Conservation (phyloP, 2,888 invertebrate species). For the Tetheella fluctuosa region DNA sequence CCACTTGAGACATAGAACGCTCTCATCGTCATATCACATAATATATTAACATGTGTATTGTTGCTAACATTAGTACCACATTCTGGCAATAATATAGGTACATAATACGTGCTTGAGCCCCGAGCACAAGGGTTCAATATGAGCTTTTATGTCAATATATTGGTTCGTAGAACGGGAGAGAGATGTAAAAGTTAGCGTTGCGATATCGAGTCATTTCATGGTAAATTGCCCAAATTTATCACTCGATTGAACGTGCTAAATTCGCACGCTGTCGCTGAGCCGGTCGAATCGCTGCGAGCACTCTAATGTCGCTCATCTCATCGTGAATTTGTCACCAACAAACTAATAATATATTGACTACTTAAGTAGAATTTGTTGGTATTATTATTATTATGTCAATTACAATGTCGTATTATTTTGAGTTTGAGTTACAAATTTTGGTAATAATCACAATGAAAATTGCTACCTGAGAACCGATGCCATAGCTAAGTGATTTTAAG, state of each 20-base stretch:
- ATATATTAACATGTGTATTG: constrained; percentile 3
- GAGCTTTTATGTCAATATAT: constrained; percentile 28
- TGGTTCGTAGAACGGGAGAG: constrained; percentile 22
- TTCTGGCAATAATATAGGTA: constrained; percentile 10
- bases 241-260: constrained; percentile 57
- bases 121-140: constrained; percentile 11
- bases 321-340: constrained; percentile 46
- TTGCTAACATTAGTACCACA: constrained; percentile 4
- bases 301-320: constrained; percentile 43
- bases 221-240: constrained; percentile 67
- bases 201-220: constrained; percentile 62
- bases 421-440: not conserved
- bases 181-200: constrained; percentile 42
- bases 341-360: constrained; percentile 14
- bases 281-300: constrained; percentile 17
- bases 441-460: not conserved
- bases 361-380: not conserved
- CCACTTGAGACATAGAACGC: not conserved
- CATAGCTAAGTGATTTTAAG: constrained; percentile 4
- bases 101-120: constrained; percentile 10
- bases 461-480: not conserved
- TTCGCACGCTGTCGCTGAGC: constrained; percentile 41
- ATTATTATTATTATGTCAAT: not conserved
- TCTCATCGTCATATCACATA: constrained; percentile 1
- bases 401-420: not conserved